These are phyloP conservation scores for Meleagris gallopavo DNA, from an alignment of 2,113 vertebrate genomes.

Conservation along the genomic window DNA sequence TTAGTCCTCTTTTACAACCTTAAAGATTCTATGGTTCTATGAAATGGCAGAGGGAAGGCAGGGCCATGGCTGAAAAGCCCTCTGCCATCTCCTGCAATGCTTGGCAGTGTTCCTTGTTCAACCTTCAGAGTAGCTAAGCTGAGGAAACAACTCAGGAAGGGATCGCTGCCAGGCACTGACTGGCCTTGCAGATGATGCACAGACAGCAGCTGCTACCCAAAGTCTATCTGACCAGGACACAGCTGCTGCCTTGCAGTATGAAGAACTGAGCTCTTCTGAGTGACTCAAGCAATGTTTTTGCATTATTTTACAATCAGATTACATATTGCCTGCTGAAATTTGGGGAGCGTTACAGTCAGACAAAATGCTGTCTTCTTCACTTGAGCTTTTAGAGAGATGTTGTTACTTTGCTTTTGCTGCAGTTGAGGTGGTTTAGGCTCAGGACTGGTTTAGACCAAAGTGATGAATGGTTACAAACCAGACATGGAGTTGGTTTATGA, in stretches of 20 bases:
- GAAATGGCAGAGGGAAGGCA: not conserved
- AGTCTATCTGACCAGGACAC: not conserved
- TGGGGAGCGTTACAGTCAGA: not conserved
- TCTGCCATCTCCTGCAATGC: not conserved
- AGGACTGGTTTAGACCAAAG: not conserved
- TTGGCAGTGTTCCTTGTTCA: not conserved
- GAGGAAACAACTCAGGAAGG: not conserved
- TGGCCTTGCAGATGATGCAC: not conserved
- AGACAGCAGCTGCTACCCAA: not conserved
- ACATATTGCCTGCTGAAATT: not conserved
- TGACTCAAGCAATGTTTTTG: not conserved
- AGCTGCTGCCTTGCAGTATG: not conserved
- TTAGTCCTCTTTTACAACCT: too few species aligned
- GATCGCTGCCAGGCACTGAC: not conserved
- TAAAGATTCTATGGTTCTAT: too few species aligned
- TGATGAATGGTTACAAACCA: not conserved
- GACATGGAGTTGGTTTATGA: not conserved
- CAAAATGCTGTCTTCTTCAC: not conserved
- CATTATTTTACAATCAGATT: accelerated
- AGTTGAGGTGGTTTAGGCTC: not conserved
- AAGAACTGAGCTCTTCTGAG: not conserved
- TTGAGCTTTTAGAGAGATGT: not conserved
- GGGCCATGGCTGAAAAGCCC: not conserved
- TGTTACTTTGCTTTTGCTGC: not conserved
- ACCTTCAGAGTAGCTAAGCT: not conserved